phyloP scores from a whole-genome alignment of 2,113 vertebrate species.

The Eulemur macaco region DNA sequence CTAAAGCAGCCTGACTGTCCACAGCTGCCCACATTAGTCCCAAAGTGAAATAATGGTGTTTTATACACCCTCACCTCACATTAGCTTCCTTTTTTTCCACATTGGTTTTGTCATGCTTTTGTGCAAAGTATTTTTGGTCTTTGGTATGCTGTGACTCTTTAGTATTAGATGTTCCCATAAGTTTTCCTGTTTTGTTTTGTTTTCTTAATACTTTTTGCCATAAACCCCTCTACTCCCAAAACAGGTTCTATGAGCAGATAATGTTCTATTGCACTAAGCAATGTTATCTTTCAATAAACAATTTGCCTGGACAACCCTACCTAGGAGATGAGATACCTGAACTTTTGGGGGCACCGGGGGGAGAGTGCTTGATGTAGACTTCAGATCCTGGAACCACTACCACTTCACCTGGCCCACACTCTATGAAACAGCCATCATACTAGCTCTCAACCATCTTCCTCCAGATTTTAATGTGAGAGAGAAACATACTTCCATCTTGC shows the following conservation, averaged over 20 bases:
- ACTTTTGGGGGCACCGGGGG: neutral
- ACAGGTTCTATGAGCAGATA: neutral
- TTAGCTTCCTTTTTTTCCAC: neutral
- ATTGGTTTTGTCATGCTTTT: neutral
- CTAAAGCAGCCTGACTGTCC: conserved; percentile 25
- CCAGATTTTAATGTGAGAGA: neutral
- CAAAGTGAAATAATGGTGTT: conserved; percentile 6
- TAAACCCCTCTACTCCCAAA: neutral
- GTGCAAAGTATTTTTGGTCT: neutral
- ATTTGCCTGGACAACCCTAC: neutral
- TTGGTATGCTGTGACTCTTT: neutral
- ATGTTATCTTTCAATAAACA: neutral
- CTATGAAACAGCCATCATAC: neutral
- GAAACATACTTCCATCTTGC: neutral
- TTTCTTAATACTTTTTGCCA: conserved; percentile 6
- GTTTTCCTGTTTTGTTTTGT: neutral
- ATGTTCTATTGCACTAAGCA: neutral
- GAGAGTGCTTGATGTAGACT: neutral
- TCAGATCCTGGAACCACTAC: neutral
- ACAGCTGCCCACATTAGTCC: neutral
- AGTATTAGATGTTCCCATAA: neutral
- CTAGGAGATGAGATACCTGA: neutral
- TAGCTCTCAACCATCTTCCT: neutral
- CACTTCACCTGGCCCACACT: neutral
- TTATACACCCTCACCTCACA: neutral